These are phyloP conservation scores for Cephalotes varians DNA, from an alignment of 2,888 invertebrate species.

Conservation along the genomic window DNA sequence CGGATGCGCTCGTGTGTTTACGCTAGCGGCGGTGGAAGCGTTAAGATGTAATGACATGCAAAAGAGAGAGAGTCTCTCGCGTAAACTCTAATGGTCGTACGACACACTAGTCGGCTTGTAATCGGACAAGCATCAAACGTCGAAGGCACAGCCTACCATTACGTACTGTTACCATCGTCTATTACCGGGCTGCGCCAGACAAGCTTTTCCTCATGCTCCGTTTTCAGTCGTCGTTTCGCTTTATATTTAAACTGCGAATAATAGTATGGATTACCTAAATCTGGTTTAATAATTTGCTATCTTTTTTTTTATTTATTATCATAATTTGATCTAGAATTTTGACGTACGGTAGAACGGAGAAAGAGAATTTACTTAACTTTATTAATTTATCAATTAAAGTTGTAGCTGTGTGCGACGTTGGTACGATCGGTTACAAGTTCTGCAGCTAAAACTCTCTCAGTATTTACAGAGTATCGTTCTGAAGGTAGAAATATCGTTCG, in stretches of 20 bases:
- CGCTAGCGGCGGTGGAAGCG: background rate
- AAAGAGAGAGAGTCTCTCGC: conserved; percentile 42
- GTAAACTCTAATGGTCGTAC: conserved; percentile 35
- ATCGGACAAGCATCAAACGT: conserved; percentile 46
- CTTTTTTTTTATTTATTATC: background rate
- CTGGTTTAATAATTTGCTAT: background rate
- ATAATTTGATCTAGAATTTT: background rate
- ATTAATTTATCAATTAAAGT: background rate
- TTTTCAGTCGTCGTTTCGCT: background rate
- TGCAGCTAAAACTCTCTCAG: background rate
- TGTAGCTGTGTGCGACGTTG: background rate
- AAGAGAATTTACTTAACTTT: background rate
- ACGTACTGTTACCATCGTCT: conserved; percentile 34
- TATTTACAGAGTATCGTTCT: too few relatives aligned
- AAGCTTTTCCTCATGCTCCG: background rate
- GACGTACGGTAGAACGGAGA: background rate
- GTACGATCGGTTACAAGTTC: background rate
- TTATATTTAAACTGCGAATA: background rate
- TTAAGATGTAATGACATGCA: conserved; percentile 44
- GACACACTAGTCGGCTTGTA: conserved; percentile 34
- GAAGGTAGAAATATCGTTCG: background rate
- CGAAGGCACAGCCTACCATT: conserved; percentile 35
- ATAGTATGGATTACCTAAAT: background rate
- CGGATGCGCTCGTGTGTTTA: conserved; percentile 23
- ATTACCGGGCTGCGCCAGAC: background rate